Conservation (phyloP, 2,113 vertebrate genomes). For the Emydocephalus ijimae region DNA sequence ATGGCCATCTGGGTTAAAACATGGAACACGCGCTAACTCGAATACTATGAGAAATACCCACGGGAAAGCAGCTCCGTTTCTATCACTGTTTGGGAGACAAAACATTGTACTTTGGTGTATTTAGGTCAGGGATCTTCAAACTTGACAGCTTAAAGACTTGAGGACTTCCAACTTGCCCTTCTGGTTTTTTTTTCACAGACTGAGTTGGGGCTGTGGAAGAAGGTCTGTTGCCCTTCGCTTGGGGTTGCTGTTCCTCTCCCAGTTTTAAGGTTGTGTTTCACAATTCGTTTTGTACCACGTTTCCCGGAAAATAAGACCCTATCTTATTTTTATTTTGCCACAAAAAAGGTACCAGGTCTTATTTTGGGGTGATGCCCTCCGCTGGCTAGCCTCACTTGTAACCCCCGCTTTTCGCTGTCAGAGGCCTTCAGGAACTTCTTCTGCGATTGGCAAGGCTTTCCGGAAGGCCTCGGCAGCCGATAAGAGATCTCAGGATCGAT, state of each 20-base stretch:
- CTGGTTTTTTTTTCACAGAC: background rate
- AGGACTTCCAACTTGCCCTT: background rate
- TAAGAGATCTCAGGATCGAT: too few relatives aligned
- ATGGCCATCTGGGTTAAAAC: background rate
- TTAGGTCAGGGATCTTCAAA: background rate
- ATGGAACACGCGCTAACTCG: too few relatives aligned
- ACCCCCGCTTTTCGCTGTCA: too few relatives aligned
- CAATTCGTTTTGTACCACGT: background rate
- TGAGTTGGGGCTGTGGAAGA: background rate
- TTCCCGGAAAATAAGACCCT: too few relatives aligned
- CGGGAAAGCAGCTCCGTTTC: background rate
- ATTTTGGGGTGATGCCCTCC: too few relatives aligned
- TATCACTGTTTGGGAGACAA: background rate
- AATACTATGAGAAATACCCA: background rate
- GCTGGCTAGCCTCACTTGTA: too few relatives aligned
- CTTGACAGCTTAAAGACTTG: too few relatives aligned
- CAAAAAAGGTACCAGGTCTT: too few relatives aligned
- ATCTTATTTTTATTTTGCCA: too few relatives aligned
- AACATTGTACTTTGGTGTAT: background rate
- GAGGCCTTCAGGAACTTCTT: too few relatives aligned
- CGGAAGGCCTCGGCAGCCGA: too few relatives aligned
- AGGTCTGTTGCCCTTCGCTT: background rate
- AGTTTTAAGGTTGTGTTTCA: background rate
- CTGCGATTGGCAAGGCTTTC: too few relatives aligned
- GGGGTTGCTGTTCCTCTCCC: background rate